Percentiles rank a stretch among this genome's conserved stretches.
These are phyloP conservation scores for Trachelus stipa DNA, from an alignment of 2,888 invertebrate genomes.

Conservation along the genomic window DNA sequence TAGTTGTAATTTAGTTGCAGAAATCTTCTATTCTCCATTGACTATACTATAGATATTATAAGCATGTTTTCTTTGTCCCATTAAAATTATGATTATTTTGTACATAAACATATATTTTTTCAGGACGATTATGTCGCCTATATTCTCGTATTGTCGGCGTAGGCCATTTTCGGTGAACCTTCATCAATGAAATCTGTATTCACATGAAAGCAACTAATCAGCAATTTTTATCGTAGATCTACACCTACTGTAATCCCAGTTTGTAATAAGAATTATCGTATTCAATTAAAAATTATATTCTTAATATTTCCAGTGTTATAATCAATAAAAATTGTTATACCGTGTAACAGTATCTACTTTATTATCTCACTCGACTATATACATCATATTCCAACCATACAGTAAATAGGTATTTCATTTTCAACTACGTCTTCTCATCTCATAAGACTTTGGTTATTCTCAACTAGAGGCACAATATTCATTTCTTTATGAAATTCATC, in stretches of 20 bases:
- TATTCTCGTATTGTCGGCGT: neutral
- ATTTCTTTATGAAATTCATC: conserved; percentile 84
- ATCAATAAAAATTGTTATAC: conserved; percentile 65
- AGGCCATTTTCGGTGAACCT: neutral
- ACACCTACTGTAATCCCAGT: conserved; percentile 53
- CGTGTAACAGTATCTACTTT: conserved; percentile 40
- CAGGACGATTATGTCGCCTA: neutral
- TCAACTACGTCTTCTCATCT: neutral
- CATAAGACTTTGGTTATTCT: conserved; percentile 14
- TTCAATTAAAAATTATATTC: conserved; percentile 64
- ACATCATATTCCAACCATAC: conserved; percentile 8
- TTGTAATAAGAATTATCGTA: conserved; percentile 62
- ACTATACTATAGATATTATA: neutral
- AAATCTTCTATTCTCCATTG: neutral
- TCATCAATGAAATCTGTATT: neutral
- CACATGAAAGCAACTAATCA: neutral
- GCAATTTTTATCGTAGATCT: conserved; percentile 32
- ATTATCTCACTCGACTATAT: neutral
- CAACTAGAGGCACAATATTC: conserved; percentile 74
- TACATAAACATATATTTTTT: conserved; percentile 4
- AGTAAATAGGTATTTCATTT: neutral
- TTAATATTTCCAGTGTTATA: conserved; percentile 65
- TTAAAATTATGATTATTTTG: neutral
- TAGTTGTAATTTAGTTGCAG: neutral
- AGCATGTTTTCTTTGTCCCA: neutral